Base-by-base conservation (phyloP, 2,113 vertebrate species). In the Zosterops borbonicus region DNA sequence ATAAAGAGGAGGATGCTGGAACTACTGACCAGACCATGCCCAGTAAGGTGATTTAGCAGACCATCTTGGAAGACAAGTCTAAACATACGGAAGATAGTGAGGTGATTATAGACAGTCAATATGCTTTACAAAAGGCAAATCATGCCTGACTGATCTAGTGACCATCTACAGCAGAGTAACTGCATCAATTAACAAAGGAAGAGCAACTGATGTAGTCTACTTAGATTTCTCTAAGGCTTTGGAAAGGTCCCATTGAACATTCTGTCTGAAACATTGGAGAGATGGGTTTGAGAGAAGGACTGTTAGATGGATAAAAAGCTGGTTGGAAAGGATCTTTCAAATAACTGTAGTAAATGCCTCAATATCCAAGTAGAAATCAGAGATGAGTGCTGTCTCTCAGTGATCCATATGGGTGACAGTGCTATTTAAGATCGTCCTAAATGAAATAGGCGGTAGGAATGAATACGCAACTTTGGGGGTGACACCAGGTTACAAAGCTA, bases 401-500 rank as follows among this genome's bases (percentile, higher is more conserved):
- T 27, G 20, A 14, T 55, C 17, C 20, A 8, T 62, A n/a, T 0
- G 1, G 5, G 16, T 16, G 29, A 19, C 10, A 60, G 9, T 19
- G 9, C 3, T 71, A 47, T 52, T 63, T 49, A 62, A 64, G 50
- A 21, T 23, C 23, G 33, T 89, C 15, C 9, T 24, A 39, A 76
- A 25, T 28, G 0, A 62, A 7, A n/a, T 20, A 39, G 25, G 18
- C 22, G 58, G 13, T 11, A 14, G 20, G 16, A 71, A 37, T 17
- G 27, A 63, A 23, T 49, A n/a, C 68, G 18, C 4, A 58, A 13
- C 23, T n/a, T 70, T 59, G 49, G 9, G 3, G 20, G 52, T 83
- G 59, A 50, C 56, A 70, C 2, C 23, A 78, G 64, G 9, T 2
- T 29, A 50, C 3, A 20, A 74, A 65, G 14, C 3, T 31, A 49